These are phyloP conservation scores for Notodonta dromedarius DNA, from an alignment of 2,888 invertebrate genomes.

Conservation along the genomic window DNA sequence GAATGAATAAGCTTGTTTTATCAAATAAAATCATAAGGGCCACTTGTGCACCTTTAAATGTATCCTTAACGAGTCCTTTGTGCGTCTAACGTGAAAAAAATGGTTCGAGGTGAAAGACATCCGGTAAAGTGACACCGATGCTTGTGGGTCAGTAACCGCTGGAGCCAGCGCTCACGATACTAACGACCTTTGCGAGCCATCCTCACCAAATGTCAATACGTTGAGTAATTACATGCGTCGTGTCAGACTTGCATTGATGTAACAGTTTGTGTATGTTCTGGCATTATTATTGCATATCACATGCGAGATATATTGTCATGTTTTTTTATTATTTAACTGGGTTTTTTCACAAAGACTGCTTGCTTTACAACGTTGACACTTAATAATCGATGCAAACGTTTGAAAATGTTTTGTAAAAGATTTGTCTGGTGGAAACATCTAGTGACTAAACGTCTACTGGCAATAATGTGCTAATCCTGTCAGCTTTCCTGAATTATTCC, in stretches of 20 bases:
- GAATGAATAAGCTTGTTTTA: background rate
- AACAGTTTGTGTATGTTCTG: slow-evolving; percentile 31
- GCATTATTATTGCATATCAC: no score
- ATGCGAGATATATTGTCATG: no score
- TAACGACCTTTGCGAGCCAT: slow-evolving; percentile 61
- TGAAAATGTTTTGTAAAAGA: no score
- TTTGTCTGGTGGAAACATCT: no score
- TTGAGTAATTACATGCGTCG: slow-evolving; percentile 63
- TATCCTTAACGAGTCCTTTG: slow-evolving; percentile 3
- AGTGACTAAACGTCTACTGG: no score
- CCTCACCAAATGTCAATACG: slow-evolving; percentile 65
- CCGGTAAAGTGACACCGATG: slow-evolving; percentile 33
- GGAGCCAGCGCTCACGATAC: slow-evolving; percentile 38
- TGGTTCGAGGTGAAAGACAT: slow-evolving; percentile 12
- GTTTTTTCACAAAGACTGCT: no score
- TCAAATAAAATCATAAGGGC: background rate
- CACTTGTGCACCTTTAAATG: background rate
- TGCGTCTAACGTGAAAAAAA: slow-evolving; percentile 8
- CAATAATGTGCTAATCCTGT: no score
- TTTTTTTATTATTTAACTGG: no score
- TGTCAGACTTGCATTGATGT: slow-evolving; percentile 30
- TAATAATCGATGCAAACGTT: no score
- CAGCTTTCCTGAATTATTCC: no score
- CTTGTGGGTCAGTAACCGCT: slow-evolving; percentile 58
- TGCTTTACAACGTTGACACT: no score